Conservation (phyloP, 1,140 invertebrate genomes). For the Andrena cerasifolii region DNA sequence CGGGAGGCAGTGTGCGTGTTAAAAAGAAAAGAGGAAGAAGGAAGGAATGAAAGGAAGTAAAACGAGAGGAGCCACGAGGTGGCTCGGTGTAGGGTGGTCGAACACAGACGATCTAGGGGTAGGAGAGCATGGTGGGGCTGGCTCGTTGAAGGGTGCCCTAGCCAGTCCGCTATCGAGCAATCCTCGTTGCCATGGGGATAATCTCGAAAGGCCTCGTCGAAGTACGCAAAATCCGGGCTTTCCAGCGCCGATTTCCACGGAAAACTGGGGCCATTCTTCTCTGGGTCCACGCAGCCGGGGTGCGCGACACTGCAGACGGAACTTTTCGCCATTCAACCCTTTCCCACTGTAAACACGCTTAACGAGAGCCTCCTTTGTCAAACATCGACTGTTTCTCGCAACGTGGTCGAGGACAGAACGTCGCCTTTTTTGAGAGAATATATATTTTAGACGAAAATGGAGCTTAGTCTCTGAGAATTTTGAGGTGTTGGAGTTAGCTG, state of each 20-base stretch:
- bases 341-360: neutral
- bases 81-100: slow-evolving; percentile 1
- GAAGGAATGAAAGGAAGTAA: too few relatives aligned
- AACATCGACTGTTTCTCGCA: too few relatives aligned
- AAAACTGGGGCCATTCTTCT: slow-evolving; percentile 26
- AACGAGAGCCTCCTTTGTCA: neutral
- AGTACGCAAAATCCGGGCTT: slow-evolving; percentile 46
- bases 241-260: slow-evolving; percentile 22
- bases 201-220: slow-evolving; percentile 52
- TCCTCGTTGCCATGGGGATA: slow-evolving; percentile 65
- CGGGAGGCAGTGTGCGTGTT: neutral
- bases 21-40: neutral
- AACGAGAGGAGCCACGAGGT: neutral
- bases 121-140: neutral
- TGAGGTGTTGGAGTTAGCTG: too few relatives aligned
- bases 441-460: too few relatives aligned
- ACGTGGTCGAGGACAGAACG: too few relatives aligned
- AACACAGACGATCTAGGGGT: slow-evolving; percentile 34
- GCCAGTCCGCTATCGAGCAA: slow-evolving; percentile 59
- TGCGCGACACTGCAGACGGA: neutral
- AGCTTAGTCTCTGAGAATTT: too few relatives aligned
- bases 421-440: too few relatives aligned
- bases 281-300: neutral
- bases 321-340: neutral
- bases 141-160: slow-evolving; percentile 41